Base-by-base conservation (phyloP, 2,888 invertebrate species). In the Drosophila recens region DNA sequence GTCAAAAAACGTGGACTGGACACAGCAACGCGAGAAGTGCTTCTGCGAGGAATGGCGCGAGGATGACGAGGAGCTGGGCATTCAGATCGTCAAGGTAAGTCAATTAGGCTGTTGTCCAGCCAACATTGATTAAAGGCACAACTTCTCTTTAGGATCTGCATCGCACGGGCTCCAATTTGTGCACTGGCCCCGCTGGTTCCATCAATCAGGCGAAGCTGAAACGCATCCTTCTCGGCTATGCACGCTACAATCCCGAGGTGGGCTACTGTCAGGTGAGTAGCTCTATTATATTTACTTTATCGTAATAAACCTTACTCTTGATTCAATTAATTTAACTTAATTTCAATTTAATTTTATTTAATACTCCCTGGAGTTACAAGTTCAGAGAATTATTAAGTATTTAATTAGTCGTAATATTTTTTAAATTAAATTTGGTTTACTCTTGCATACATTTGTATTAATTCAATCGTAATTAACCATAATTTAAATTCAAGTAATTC, bases 221-320 rank as follows among this genome's bases (percentile, higher is more conserved):
- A 87, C 94, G 98, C 71, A 98, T 99, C 8, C 94, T 99, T 48
- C 94, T 99, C 79, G 99, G 98, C 4, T 99, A 98, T 91, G 98
- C 99, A 0, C 95, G 99, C 79, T 99, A 98, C 97, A 99, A 99
- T 94, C 98, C 98, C 92, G 96, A 96, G 72, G 98, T 99, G 46
- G 99, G 99, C 33, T 99, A 99, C 93, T 99, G 99, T 91, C 99
- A 99, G 94, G 93, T 93, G 72, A 87, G 82, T 80, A 11, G 3
- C 20, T 43, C 10, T 6, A 38, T 9, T 9, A 3, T 17, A 30
- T 30, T 30, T 8, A 8, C 2, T 27, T 27, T 1, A 27, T 0
- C 6, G 6, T 27, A 6, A 27, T 27, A 27, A 27, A 6, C 27
- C 1, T 1, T 5, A 17, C 17, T 1, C 27, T 27, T 27, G 8